These are phyloP conservation scores for Thumatha senex DNA, from an alignment of 2,888 invertebrate species.

Conservation along the genomic window DNA sequence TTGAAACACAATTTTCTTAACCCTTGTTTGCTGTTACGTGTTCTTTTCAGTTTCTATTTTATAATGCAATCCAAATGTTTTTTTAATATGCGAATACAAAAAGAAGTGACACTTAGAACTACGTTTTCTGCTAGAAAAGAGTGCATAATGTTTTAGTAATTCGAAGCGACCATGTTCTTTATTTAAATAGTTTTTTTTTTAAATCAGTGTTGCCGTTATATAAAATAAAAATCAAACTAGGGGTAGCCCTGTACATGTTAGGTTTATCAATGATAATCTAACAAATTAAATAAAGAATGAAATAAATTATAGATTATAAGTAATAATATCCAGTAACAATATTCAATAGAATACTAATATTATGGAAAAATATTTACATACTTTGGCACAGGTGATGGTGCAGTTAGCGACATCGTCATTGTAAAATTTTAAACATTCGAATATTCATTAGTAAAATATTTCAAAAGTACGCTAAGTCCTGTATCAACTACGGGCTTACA, in stretches of 20 bases:
- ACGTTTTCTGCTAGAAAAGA: conserved; percentile 18
- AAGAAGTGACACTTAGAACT: not conserved
- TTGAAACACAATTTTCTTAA: not conserved
- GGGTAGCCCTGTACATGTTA: not conserved
- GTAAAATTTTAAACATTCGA: conserved; percentile 51
- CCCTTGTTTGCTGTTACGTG: not conserved
- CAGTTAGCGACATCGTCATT: conserved; percentile 58
- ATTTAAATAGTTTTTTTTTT: conserved; percentile 18
- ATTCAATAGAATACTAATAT: conserved; percentile 51
- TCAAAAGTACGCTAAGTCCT: conserved; percentile 69
- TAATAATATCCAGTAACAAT: conserved; percentile 40
- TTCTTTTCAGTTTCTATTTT: not conserved
- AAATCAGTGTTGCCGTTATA: not conserved
- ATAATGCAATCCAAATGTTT: not conserved
- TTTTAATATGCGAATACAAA: not conserved
- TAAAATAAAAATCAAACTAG: not conserved
- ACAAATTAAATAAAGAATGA: conserved; percentile 29
- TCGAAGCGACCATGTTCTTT: conserved; percentile 15
- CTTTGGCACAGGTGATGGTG: conserved; percentile 79
- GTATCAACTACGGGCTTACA: conserved; percentile 77
- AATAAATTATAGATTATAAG: conserved; percentile 44
- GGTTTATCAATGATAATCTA: too few relatives aligned
- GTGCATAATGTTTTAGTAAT: conserved; percentile 33
- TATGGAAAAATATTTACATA: conserved; percentile 74
- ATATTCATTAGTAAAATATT: conserved; percentile 61